These are phyloP conservation scores for Drosophila yakuba DNA, from an alignment of 1,140 invertebrate genomes.

Conservation along the genomic window DNA sequence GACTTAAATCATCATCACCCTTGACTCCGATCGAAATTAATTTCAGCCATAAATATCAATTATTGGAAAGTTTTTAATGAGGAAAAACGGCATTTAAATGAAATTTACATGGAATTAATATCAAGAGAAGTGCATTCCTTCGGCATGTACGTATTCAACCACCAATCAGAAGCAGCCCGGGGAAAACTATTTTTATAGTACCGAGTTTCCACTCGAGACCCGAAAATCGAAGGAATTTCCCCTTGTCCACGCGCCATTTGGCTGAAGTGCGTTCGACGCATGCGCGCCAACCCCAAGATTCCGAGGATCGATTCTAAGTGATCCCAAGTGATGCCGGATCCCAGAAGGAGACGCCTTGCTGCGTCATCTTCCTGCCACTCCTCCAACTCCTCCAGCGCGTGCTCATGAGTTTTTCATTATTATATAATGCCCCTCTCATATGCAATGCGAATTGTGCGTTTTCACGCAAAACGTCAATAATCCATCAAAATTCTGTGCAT, in stretches of 20 bases:
- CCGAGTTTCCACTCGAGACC: constrained; percentile 36
- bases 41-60: constrained; percentile 73
- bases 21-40: constrained; percentile 29
- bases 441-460: constrained; percentile 67
- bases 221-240: constrained; percentile 37
- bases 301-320: constrained; percentile 2
- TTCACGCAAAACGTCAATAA: constrained; percentile 70
- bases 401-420: constrained; percentile 73
- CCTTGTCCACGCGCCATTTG: constrained; percentile 68
- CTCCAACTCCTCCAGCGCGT: constrained; percentile 19
- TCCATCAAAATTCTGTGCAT: constrained; percentile 52
- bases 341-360: constrained; percentile 43
- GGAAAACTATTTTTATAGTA: constrained; percentile 62
- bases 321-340: constrained; percentile 43
- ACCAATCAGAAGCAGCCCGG: constrained; percentile 54
- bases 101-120: constrained; percentile 53
- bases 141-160: constrained; percentile 1
- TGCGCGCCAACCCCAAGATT: constrained; percentile 35
- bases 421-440: constrained; percentile 56
- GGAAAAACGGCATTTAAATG: constrained; percentile 66
- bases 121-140: constrained; percentile 40
- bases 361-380: constrained; percentile 55
- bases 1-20: constrained; percentile 28
- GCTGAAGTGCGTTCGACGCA: constrained; percentile 57
- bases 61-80: constrained; percentile 66